These are phyloP conservation scores for Meriones psammophilus DNA, from an alignment of 2,797 vertebrate species.

Conservation along the genomic window DNA sequence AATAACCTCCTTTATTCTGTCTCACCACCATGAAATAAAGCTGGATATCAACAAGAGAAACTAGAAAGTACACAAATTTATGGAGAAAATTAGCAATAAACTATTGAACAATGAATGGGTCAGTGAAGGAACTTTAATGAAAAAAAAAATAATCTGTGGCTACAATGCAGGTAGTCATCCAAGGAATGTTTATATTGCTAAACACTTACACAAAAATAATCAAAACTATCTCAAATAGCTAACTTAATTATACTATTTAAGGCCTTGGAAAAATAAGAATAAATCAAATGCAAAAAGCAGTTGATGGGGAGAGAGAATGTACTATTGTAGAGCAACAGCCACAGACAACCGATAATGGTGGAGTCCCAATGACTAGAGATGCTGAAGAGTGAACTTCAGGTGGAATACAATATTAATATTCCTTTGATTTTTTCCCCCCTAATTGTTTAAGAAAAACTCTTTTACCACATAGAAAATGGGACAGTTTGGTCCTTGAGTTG, in stretches of 20 bases:
- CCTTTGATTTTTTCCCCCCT: not conserved
- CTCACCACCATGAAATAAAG: not conserved
- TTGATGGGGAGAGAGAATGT: not conserved
- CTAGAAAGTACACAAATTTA: not conserved
- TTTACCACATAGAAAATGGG: not conserved
- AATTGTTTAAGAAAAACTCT: conserved; percentile 12
- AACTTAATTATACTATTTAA: not conserved
- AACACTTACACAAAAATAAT: not conserved
- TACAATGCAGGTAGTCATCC: not conserved
- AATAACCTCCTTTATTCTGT: not conserved
- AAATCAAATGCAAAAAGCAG: not conserved
- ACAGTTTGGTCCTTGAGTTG: not conserved
- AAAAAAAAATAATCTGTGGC: not conserved
- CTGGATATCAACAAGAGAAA: not conserved
- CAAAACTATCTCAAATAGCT: not conserved
- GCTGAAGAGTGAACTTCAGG: not conserved
- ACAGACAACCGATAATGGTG: not conserved
- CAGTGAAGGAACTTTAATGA: not conserved
- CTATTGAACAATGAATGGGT: not conserved
- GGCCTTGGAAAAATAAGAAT: not conserved
- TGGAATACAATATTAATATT: not conserved
- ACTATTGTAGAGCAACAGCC: not conserved
- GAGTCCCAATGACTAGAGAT: not conserved
- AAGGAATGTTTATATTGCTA: no score
- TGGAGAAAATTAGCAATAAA: not conserved